phyloP scores from a whole-genome alignment of 2,113 vertebrate genomes.

The Gracilinanus agilis region DNA sequence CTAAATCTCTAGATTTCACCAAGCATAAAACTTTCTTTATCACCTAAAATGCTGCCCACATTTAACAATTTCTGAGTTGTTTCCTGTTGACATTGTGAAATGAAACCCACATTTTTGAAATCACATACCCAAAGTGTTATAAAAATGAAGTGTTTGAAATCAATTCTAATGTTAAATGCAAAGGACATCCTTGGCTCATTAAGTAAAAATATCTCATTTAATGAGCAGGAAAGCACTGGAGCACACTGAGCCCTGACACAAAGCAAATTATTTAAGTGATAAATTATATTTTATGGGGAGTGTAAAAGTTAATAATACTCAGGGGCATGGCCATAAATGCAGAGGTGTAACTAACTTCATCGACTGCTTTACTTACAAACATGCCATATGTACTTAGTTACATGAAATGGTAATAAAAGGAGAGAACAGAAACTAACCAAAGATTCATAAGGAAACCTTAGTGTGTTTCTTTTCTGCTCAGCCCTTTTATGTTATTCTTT shows the following conservation, averaged over 20 bases:
- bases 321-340: constrained; percentile 86
- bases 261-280: constrained; percentile 90
- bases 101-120: constrained; percentile 75
- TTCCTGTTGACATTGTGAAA: constrained; percentile 74
- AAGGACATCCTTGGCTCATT: constrained; percentile 87
- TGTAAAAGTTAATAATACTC: constrained; percentile 91
- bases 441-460: constrained; percentile 58
- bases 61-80: constrained; percentile 60
- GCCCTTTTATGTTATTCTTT: constrained; percentile 44
- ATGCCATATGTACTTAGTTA: constrained; percentile 84
- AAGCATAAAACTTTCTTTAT: constrained; percentile 43
- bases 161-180: constrained; percentile 86
- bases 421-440: constrained; percentile 44
- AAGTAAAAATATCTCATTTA: constrained; percentile 91
- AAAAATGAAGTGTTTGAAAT: constrained; percentile 85
- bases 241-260: constrained; percentile 89
- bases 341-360: constrained; percentile 87
- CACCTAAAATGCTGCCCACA: constrained; percentile 43
- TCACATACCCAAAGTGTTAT: constrained; percentile 79
- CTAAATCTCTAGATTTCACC: constrained; percentile 7
- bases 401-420: constrained; percentile 79
- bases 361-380: constrained; percentile 86
- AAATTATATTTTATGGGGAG: constrained; percentile 90
- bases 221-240: constrained; percentile 87
- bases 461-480: constrained; percentile 35